Base-by-base conservation (phyloP, 2,797 vertebrate species). In the Spondyliosoma cantharus region DNA sequence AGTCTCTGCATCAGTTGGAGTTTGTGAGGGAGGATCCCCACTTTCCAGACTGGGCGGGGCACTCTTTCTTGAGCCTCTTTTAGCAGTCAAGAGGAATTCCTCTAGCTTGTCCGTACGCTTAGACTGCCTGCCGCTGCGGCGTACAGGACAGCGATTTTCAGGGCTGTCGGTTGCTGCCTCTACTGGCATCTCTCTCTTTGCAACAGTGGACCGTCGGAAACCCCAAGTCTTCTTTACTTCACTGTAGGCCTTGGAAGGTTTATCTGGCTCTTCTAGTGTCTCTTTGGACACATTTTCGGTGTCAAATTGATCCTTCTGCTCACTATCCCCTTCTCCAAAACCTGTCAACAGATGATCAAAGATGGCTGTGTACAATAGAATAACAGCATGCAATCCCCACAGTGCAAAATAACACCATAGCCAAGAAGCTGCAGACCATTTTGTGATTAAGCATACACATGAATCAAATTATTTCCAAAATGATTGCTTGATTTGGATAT, bases 91-190 rank as follows among this genome's bases (percentile, higher is more conserved):
- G 14, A 99, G 96, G 83, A 99, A 99, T 86, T 99, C 98, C 61
- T 99, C 97, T 7, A 98, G 96, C 57, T 98, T 95, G 90, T 98
- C 97, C 0, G 98, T 99, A 5, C 97, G 96, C 71, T 99, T 99
- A 0, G 98, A 94, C 90, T 99, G 98, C 43, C 98, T 91, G 2
- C 98, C 98, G 0, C 98, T 99, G 27, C 97, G 97, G 2, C 98
- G 94, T 3, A 99, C 94, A 7, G 97, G 96, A 1, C 92, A 93
- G 52, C 95, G 95, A 1, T 89, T 95, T 24, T 96, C 96, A 48
- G 93, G 93, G n/a, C 87, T 85, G 70, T 97, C 97, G 0, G 82
- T 68, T 11, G 84, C 85, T 4, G 90, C 75, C 53, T 99, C 98
- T 42, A 95, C 96, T 0, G 91, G 93, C 74, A 96, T 93, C 89